Evolutionary conservation across 1,140 invertebrate species (phyloP).

Genomic region (Pseudomyrmex dendroicus): DNA sequence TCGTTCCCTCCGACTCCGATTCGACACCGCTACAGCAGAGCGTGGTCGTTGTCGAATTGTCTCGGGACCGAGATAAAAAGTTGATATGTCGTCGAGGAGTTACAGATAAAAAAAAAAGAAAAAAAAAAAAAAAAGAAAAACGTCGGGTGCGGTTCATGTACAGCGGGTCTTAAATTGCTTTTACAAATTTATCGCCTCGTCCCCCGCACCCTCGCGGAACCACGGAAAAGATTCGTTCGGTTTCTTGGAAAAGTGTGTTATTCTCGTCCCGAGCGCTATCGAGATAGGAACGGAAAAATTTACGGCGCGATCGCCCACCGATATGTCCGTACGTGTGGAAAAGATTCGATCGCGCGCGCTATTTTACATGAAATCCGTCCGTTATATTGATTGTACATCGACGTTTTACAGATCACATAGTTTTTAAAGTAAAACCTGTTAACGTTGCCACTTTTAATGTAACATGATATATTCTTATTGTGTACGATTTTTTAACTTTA

Average conservation of each 20-base stretch:
- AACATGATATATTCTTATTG: too few species aligned
- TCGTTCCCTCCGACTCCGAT: conserved; percentile 26
- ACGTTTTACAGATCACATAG: background rate
- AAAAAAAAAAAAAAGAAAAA: conserved; percentile 6
- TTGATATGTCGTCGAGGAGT: conserved; percentile 67
- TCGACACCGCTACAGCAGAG: too few species aligned
- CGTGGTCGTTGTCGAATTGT: conserved; percentile 74
- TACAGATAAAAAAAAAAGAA: conserved; percentile 54
- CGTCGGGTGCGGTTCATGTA: conserved; percentile 53
- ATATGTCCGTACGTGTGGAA: conserved; percentile 46
- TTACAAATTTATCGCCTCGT: conserved; percentile 74
- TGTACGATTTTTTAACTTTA: too few species aligned
- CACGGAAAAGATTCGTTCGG: conserved; percentile 42
- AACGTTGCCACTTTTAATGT: too few species aligned
- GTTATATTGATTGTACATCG: conserved; percentile 32
- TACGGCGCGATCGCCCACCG: conserved; percentile 65
- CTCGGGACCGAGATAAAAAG: conserved; percentile 70
- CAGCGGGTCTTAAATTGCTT: conserved; percentile 72
- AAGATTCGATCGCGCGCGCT: conserved; percentile 51
- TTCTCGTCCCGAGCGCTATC: conserved; percentile 48
- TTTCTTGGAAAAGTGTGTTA: conserved; percentile 63
- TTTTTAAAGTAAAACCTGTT: background rate
- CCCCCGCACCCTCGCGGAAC: conserved; percentile 35
- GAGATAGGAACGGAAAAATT: conserved; percentile 69
- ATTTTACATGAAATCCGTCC: conserved; percentile 40